Conservation (phyloP, 2,888 invertebrate species). For the Gastracanthus pulcherrimus region DNA sequence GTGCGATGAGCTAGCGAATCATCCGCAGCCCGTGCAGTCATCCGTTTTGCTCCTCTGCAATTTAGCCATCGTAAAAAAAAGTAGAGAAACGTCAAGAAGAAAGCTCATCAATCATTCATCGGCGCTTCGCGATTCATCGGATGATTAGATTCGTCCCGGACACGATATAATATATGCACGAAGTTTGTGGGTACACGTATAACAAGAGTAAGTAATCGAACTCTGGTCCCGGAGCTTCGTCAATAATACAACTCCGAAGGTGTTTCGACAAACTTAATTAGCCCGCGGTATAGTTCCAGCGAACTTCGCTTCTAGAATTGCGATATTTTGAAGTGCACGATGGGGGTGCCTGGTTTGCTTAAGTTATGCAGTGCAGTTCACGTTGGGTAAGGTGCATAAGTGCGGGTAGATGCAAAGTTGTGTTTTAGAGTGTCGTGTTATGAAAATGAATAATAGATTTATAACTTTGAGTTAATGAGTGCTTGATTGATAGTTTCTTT, state of each 20-base stretch:
- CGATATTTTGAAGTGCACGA: neutral
- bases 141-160: too few species aligned
- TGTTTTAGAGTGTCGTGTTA: neutral
- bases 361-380: too few species aligned
- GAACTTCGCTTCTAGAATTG: neutral
- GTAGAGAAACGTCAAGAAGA: neutral
- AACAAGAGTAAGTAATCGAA: too few species aligned
- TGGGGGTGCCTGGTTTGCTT: too few species aligned
- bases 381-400: neutral
- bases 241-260: neutral
- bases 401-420: neutral
- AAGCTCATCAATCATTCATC: conserved; percentile 10
- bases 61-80: neutral
- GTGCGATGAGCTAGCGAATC: neutral
- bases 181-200: too few species aligned
- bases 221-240: too few species aligned
- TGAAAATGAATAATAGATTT: neutral
- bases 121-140: neutral
- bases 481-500: neutral
- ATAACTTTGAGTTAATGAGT: neutral
- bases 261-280: neutral
- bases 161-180: too few species aligned
- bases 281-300: neutral
- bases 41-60: neutral
- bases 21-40: neutral